A percentile compares a stretch with the other conserved stretches of the same genome.
These are phyloP conservation scores for Parapristionchus giblindavisi DNA, from an alignment of 2,888 invertebrate genomes.

Conservation along the genomic window DNA sequence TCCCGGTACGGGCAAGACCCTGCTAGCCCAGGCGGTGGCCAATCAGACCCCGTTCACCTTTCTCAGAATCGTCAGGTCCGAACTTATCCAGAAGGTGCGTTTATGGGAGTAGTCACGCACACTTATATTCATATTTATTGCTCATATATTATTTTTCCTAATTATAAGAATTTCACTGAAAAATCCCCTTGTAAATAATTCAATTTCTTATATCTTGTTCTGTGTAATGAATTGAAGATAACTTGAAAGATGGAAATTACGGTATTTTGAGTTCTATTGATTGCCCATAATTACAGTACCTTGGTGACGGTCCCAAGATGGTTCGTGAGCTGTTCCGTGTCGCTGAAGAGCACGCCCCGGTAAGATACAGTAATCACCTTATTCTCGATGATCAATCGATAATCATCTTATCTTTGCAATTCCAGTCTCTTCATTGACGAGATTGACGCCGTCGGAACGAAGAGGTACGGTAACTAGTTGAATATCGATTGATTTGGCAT, in stretches of 20 bases:
- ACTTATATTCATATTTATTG: too few relatives aligned
- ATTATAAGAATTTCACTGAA: too few relatives aligned
- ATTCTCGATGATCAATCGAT: too few relatives aligned
- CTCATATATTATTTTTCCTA: too few relatives aligned
- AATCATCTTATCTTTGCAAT: too few relatives aligned
- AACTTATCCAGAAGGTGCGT: constrained; percentile 78
- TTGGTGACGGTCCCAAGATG: constrained; percentile 96
- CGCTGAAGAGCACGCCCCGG: constrained; percentile 99
- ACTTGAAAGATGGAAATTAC: too few relatives aligned
- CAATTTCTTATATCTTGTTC: too few relatives aligned
- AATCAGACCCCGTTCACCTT: constrained; percentile 99
- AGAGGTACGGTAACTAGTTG: constrained; percentile 77
- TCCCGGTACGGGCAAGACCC: constrained; percentile 97
- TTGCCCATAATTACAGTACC: constrained; percentile 76
- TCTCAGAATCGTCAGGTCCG: constrained; percentile 97
- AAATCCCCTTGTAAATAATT: too few relatives aligned
- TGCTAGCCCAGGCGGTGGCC: constrained; percentile 97
- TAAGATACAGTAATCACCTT: too few relatives aligned
- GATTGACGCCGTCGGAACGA: constrained; percentile 98
- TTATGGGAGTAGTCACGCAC: too few relatives aligned
- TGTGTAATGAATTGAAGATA: too few relatives aligned
- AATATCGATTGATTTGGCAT: neutral
- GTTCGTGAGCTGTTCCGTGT: constrained; percentile 96
- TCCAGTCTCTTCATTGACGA: constrained; percentile 99
- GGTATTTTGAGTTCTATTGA: constrained; percentile 43